These are phyloP conservation scores for Sylvicola cinctus DNA, from an alignment of 2,888 invertebrate genomes.

Conservation along the genomic window DNA sequence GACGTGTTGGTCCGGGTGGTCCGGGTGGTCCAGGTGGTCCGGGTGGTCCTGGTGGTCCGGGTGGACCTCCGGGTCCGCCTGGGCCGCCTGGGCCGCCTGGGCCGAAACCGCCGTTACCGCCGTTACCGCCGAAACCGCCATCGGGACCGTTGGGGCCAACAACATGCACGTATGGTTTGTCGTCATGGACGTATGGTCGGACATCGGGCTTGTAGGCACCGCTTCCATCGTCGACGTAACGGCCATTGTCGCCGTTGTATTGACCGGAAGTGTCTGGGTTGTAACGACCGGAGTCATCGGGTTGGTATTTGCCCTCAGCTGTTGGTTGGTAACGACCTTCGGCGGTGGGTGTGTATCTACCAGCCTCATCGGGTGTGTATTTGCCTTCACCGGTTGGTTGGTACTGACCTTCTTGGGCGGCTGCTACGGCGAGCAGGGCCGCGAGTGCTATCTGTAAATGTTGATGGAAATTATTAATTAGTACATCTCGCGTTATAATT, in stretches of 20 bases:
- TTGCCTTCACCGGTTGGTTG: constrained; percentile 29
- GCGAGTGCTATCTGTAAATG: constrained; percentile 4
- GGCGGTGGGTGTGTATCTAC: too few relatives aligned
- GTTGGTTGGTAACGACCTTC: constrained; percentile 28
- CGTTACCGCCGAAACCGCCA: constrained; percentile 15
- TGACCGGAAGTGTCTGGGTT: too few relatives aligned
- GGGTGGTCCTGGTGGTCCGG: too few relatives aligned
- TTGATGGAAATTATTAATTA: neutral
- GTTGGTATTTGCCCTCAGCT: constrained; percentile 31
- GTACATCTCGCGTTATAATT: too few relatives aligned
- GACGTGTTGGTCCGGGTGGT: too few relatives aligned
- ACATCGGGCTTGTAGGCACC: constrained; percentile 27
- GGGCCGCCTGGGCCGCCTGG: too few relatives aligned
- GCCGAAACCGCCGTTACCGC: constrained; percentile 11
- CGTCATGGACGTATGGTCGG: constrained; percentile 26
- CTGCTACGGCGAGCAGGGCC: constrained; percentile 5
- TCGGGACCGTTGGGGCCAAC: constrained; percentile 28
- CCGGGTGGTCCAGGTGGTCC: too few relatives aligned
- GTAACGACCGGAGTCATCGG: constrained; percentile 32
- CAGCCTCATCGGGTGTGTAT: constrained; percentile 32
- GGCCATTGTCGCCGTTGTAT: constrained; percentile 3
- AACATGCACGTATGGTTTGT: constrained; percentile 28
- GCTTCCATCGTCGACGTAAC: constrained; percentile 30
- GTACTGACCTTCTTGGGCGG: constrained; percentile 24
- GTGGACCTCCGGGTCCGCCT: too few relatives aligned